Evolutionary conservation across 2,888 invertebrate genomes (phyloP).

Genomic region (Apamea crenata): DNA sequence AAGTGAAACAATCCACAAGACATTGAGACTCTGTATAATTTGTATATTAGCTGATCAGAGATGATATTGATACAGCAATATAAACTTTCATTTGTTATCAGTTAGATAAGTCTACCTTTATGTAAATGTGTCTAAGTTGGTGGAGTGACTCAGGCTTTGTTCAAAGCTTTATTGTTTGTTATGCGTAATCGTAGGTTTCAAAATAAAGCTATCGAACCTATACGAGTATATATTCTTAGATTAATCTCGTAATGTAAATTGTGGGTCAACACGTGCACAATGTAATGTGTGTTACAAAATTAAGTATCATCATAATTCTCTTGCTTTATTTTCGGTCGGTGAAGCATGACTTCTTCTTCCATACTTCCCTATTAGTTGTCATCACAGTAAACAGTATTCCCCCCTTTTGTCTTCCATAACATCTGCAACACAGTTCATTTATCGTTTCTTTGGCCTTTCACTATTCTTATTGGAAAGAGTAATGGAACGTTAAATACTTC

Average conservation of each 20-base stretch:
- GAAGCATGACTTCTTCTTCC: not conserved
- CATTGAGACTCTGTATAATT: not conserved
- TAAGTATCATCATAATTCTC: not conserved
- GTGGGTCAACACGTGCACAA: slow-evolving; percentile 7
- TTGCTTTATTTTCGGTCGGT: not conserved
- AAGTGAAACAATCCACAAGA: not conserved
- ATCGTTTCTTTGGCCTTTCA: not conserved
- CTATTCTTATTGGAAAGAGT: not conserved
- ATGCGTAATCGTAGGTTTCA: slow-evolving; percentile 47
- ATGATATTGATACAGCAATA: not conserved
- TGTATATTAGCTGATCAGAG: not conserved
- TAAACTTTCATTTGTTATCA: slow-evolving; percentile 35
- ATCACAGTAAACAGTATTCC: not conserved
- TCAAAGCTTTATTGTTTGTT: slow-evolving; percentile 51
- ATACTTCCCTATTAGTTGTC: not conserved
- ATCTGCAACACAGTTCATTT: not conserved
- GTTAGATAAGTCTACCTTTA: slow-evolving; percentile 28
- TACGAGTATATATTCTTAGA: slow-evolving; percentile 7
- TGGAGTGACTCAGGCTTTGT: slow-evolving; percentile 53
- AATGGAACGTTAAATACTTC: too few species aligned
- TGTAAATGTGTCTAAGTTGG: slow-evolving; percentile 8
- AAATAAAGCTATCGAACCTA: slow-evolving; percentile 20
- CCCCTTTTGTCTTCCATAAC: not conserved
- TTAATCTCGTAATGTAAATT: slow-evolving; percentile 17
- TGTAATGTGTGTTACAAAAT: not conserved